Evolutionary conservation across 2,797 vertebrate species (phyloP).

Genomic region (Sebastes jordani): DNA sequence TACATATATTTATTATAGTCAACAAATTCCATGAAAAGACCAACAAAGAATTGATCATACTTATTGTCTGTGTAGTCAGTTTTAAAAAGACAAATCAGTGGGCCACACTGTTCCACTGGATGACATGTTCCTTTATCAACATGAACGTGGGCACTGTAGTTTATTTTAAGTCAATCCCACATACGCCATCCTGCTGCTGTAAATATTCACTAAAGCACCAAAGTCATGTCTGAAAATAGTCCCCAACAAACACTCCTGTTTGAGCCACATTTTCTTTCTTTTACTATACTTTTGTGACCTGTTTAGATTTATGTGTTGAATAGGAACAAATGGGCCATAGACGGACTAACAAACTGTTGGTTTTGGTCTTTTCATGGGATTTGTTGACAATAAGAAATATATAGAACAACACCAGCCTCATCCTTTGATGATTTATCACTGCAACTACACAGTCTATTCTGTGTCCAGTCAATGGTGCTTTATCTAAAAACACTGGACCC

Average conservation of each 20-base stretch:
- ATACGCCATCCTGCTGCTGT: not conserved
- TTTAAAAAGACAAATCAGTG: not conserved
- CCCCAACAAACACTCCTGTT: not conserved
- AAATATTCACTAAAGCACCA: not conserved
- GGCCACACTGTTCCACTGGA: not conserved
- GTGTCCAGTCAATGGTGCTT: not conserved
- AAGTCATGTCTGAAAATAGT: conserved; percentile 1
- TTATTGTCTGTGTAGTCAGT: not conserved
- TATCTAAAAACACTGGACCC: not conserved
- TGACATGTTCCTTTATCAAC: conserved; percentile 18
- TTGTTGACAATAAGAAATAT: not conserved
- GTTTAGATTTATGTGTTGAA: not conserved
- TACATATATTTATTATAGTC: not conserved
- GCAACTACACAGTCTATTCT: not conserved
- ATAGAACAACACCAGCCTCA: not conserved
- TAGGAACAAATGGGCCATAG: not conserved
- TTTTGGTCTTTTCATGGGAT: not conserved
- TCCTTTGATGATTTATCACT: not conserved
- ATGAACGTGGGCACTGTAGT: conserved; percentile 3
- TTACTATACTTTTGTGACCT: not conserved
- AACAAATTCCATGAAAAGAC: not conserved
- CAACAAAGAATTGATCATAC: not conserved
- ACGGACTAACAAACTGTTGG: not conserved
- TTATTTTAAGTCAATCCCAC: conserved; percentile 22
- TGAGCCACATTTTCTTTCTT: not conserved